A percentile compares a stretch with the other conserved stretches of the same genome.
These are phyloP conservation scores for Actinia tenebrosa DNA, from an alignment of 64 coral and sea anemone genomes.

Conservation along the genomic window DNA sequence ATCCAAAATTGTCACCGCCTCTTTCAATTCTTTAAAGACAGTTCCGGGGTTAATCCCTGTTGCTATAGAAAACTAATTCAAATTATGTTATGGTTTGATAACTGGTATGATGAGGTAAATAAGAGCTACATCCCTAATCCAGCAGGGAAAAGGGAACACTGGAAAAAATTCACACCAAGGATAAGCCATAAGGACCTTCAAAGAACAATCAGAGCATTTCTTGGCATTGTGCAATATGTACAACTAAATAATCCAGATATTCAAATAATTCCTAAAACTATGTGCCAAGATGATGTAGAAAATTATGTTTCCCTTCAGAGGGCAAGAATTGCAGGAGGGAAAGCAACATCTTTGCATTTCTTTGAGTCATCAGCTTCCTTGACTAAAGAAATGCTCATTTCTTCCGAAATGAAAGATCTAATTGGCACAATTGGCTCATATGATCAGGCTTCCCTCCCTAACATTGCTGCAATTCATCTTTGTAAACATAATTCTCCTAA, in stretches of 20 bases:
- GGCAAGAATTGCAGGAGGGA: conserved; percentile 31
- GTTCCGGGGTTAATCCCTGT: not conserved
- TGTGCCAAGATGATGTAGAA: conserved; percentile 65
- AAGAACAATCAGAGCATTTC: conserved; percentile 39
- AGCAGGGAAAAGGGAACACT: not conserved
- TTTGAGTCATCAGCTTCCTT: conserved; percentile 30
- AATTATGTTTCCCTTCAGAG: conserved; percentile 46
- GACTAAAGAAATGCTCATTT: conserved; percentile 19
- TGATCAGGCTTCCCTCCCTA: not conserved
- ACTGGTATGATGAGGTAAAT: conserved; percentile 25
- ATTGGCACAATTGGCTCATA: conserved; percentile 35
- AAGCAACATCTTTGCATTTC: conserved; percentile 44
- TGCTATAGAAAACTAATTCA: conserved; percentile 26
- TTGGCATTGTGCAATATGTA: conserved; percentile 39
- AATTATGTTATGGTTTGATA: conserved; percentile 35
- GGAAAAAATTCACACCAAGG: conserved; percentile 38
- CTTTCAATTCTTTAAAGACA: conserved; percentile 48
- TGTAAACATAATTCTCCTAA: not conserved
- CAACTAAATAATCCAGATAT: conserved; percentile 30
- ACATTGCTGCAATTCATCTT: no score
- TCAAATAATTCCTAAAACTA: conserved; percentile 41
- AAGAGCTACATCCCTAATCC: not conserved
- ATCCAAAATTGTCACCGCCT: conserved; percentile 3
- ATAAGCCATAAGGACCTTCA: conserved; percentile 29
- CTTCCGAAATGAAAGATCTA: conserved; percentile 34